Evolutionary conservation across 2,113 vertebrate genomes (phyloP).

Genomic region (Sigmodon hispidus): DNA sequence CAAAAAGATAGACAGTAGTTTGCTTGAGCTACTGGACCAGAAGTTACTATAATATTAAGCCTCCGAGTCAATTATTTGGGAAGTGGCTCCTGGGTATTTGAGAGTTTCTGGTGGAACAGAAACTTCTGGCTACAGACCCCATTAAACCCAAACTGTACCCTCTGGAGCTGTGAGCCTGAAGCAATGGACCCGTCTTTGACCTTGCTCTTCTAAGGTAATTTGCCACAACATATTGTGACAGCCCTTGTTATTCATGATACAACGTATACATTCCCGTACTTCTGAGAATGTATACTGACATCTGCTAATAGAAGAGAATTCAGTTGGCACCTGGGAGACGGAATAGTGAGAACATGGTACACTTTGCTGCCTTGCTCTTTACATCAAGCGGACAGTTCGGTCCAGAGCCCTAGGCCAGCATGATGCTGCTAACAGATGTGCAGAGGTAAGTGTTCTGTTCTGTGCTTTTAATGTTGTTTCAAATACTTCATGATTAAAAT

Average conservation of each 20-base stretch:
- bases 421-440: background rate
- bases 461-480: background rate
- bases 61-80: too few species aligned
- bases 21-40: too few species aligned
- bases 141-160: background rate
- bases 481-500: conserved; percentile 55
- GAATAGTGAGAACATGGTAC: rapidly evolving
- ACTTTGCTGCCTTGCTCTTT: background rate
- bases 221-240: background rate
- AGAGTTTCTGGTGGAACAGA: too few species aligned
- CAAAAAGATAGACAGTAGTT: too few species aligned
- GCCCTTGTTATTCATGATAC: rapidly evolving
- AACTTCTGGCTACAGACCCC: too few species aligned
- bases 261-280: rapidly evolving
- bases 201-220: background rate
- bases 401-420: background rate
- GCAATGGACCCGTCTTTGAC: background rate
- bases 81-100: too few species aligned
- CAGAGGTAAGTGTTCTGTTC: background rate
- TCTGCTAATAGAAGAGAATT: too few species aligned
- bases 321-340: rapidly evolving
- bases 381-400: rapidly evolving
- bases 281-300: background rate
- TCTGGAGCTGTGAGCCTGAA: background rate
- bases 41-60: too few species aligned